Evolutionary conservation across 2,113 vertebrate genomes (phyloP), one percentile per base, ranked within the genome.

Genomic region (Callithrix jacchus): DNA sequence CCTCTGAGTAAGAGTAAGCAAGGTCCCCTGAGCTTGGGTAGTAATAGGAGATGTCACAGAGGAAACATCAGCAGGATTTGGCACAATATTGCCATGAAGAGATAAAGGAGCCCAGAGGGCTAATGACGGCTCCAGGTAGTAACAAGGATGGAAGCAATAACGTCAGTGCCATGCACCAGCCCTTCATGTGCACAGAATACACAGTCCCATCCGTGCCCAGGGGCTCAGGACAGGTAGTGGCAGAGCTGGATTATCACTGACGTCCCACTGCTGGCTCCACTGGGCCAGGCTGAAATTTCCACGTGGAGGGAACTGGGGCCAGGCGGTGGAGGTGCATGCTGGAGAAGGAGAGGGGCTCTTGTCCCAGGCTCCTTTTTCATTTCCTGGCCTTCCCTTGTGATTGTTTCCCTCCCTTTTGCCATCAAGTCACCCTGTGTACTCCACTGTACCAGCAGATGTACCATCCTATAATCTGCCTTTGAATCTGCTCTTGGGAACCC

Each of bases 241-340:
- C 49, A 76, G 37, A 2, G 27, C 52, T 42, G 37, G 11, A 42
- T 42, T 58, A 17, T 21, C 11, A 8, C 25, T 11, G n/a, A 20
- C 1, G 8, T 49, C 49, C 17, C 30, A 32, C 20, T 27, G 23
- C 71, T 74, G 40, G 37, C 54, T 61, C n/a, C 32, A 0, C 32
- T 85, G 73, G 35, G 21, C 6, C 2, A 64, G 35, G 42, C 45
- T 35, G 32, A 21, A n/a, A 47, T 25, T 82, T 8, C n/a, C 42
- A 17, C 11, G 0, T 1, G 16, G 11, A 23, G 25, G 17, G 21
- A 21, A 17, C 30, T 10, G 13, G 49, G 52, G 23, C 13, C 49
- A 20, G 7, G 61, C 0, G 18, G 8, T 3, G 11, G 2, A 9
- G 3, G 17, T 8, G 4, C 30, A 23, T 6, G 0, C 61, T n/a